Base-by-base conservation (phyloP, 2,113 vertebrate genomes). In the Montifringilla adamsi region DNA sequence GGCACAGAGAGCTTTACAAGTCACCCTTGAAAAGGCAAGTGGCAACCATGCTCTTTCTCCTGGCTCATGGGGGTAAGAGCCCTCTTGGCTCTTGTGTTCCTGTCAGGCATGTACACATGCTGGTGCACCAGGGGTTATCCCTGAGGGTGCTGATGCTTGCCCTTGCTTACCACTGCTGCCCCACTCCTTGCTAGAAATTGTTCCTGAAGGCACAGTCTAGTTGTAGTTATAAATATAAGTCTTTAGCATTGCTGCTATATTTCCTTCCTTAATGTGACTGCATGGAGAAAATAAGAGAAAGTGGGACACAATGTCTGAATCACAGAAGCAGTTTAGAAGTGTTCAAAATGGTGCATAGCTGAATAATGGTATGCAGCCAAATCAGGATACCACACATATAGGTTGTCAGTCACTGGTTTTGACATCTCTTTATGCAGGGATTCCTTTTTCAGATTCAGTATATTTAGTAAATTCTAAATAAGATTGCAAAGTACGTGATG, bases 221-320 rank as follows among this genome's bases (percentile, higher is more conserved):
- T 33, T 88, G 84, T 50, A 78, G 83, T 30, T 74, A 64, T 78
- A 92, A 91, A 94, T 87, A 87, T 31, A 72, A 76, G 88, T 84
- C 75, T 88, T 72, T 3, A 76, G 67, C 30, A 46, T 1, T 5
- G 8, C 75, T 85, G 35, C 46, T 94, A 10, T 84, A 55, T 91
- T 82, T 82, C 58, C 46, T 94, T 89, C 67, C 46, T 73, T 85
- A 76, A 62, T 56, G 67, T 53, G 77, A 55, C 35, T 88, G 50
- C 55, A 24, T 13, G 60, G 75, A 70, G 35, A 7, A 30, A 47
- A 28, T 79, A 60, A 69, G 31, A 88, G 50, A 62, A 91, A 87
- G 78, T 83, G 50, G 77, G 75, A 93, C 96, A 70, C 75, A 37
- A 21, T 41, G 50, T 94, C 78, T 85, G 89, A 89, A 93, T 87